Conservation (phyloP, 2,113 vertebrate genomes). For the Piprites chloris region DNA sequence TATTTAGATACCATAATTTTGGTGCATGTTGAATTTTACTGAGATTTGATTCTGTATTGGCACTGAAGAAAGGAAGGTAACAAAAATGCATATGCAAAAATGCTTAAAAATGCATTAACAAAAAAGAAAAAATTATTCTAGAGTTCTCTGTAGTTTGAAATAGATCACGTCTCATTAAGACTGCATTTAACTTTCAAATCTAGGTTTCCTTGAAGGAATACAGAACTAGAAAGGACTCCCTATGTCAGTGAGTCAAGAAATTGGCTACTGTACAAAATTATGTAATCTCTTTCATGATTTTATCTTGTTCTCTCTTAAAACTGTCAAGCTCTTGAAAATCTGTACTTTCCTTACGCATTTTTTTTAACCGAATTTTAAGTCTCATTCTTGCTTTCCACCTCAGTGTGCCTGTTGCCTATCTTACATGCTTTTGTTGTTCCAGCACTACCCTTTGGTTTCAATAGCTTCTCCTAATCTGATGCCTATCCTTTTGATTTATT, state of each 20-base stretch:
- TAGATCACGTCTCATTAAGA: neutral
- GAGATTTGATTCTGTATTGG: neutral
- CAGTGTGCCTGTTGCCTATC: neutral
- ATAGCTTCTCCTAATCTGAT: neutral
- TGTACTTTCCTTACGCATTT: neutral
- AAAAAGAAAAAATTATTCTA: neutral
- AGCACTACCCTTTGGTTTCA: neutral
- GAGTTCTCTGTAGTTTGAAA: neutral
- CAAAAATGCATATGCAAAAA: neutral
- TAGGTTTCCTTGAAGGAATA: neutral
- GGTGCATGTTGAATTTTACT: neutral
- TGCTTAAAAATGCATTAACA: neutral
- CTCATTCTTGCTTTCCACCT: neutral
- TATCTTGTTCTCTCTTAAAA: neutral
- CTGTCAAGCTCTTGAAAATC: neutral
- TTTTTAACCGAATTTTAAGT: neutral
- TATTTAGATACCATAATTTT: neutral
- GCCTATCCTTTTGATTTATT: neutral
- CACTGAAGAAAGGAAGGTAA: neutral
- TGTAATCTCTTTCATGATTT: neutral
- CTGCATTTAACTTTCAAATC: constrained; percentile 32
- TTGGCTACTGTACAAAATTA: neutral
- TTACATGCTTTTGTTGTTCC: neutral
- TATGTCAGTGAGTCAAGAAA: neutral
- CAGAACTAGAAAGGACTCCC: neutral